Conservation (phyloP, 2,113 vertebrate genomes). For the Jaculus jaculus region DNA sequence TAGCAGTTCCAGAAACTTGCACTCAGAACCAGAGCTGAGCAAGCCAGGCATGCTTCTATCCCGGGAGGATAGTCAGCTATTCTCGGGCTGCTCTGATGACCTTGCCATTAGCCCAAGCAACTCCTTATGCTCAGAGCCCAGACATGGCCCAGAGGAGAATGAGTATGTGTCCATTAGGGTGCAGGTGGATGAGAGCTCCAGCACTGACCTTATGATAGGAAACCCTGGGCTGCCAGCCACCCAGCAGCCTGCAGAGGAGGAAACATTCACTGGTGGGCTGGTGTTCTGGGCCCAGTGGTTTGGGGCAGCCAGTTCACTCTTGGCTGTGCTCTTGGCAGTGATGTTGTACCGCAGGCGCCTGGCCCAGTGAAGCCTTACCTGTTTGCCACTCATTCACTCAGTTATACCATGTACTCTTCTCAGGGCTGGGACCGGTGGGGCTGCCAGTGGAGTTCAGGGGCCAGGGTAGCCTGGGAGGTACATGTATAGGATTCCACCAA, state of each 20-base stretch:
- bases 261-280: rapidly evolving
- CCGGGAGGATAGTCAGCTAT: neutral
- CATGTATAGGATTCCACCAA: too few species aligned
- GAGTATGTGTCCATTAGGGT: conserved; percentile 63
- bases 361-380: neutral
- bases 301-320: neutral
- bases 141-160: conserved; percentile 59
- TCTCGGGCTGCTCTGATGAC: conserved; percentile 37
- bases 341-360: conserved; percentile 50
- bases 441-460: neutral
- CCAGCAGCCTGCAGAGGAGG: neutral
- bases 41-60: conserved; percentile 63
- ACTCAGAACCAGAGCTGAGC: conserved; percentile 4
- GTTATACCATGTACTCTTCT: neutral
- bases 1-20: neutral
- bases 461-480: neutral
- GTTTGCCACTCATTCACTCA: neutral
- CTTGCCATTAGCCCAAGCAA: conserved; percentile 68
- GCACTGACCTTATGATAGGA: neutral
- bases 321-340: conserved; percentile 3
- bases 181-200: conserved; percentile 7
- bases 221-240: rapidly evolving
- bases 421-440: neutral
- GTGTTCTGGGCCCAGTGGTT: neutral
- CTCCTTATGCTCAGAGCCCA: neutral